Evolutionary conservation across 2,797 vertebrate genomes (phyloP).

Genomic region (Danio aesculapii): DNA sequence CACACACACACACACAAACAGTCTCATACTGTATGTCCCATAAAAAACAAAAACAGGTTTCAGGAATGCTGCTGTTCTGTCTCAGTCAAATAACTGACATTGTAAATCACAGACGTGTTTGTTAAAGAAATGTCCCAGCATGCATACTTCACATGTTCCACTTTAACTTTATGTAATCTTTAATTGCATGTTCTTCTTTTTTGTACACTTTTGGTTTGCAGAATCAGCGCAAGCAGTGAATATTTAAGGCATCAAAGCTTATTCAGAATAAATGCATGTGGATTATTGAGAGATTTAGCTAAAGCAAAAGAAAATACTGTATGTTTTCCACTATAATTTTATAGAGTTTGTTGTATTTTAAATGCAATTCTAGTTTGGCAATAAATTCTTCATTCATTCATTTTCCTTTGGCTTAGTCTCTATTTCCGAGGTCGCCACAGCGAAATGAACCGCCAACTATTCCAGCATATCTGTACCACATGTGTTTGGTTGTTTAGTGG

Average conservation of each 20-base stretch:
- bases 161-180: background rate
- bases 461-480: too few relatives aligned
- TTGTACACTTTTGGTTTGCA: background rate
- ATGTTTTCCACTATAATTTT: background rate
- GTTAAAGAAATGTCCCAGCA: background rate
- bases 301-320: background rate
- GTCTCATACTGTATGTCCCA: background rate
- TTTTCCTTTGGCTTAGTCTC: too few relatives aligned
- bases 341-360: too few relatives aligned
- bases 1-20: background rate
- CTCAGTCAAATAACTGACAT: background rate
- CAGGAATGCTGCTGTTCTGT: slow-evolving; percentile 27
- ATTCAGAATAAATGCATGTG: background rate
- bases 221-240: background rate
- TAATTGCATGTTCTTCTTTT: background rate
- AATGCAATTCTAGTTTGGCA: background rate
- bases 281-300: background rate
- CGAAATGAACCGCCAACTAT: too few relatives aligned
- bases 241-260: background rate
- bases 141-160: background rate
- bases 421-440: too few relatives aligned
- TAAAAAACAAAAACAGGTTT: slow-evolving; percentile 21
- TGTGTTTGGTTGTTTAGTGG: too few relatives aligned
- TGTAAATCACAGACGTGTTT: slow-evolving; percentile 22
- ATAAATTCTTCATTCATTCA: too few relatives aligned